Conservation (phyloP, 2,888 invertebrate genomes). For the Anoplius nigerrimus region DNA sequence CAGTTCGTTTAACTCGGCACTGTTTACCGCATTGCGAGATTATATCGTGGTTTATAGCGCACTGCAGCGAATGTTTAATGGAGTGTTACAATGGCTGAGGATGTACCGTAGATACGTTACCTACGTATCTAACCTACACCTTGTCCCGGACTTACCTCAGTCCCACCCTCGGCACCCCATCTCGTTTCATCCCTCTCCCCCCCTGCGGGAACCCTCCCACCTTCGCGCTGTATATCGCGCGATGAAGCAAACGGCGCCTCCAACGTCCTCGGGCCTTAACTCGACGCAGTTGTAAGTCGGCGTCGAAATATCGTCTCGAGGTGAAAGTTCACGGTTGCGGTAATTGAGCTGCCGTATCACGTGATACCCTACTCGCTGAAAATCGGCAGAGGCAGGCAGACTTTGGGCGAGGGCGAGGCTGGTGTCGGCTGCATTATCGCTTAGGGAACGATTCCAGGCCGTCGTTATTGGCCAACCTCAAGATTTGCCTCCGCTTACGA, state of each 20-base stretch:
- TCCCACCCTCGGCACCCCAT: conserved; percentile 6
- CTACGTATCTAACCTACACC: conserved; percentile 30
- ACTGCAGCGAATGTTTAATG: conserved; percentile 71
- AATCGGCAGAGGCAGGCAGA: background rate
- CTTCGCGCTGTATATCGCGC: background rate
- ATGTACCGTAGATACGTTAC: conserved; percentile 40
- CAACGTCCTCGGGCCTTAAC: conserved; percentile 14
- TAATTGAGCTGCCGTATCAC: conserved; percentile 32
- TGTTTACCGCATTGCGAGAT: conserved; percentile 72
- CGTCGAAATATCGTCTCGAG: conserved; percentile 26
- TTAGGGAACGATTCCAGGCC: too few relatives aligned
- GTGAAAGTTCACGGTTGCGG: conserved; percentile 30
- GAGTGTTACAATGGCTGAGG: conserved; percentile 66
- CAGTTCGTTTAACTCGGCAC: conserved; percentile 65
- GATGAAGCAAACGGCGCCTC: conserved; percentile 5
- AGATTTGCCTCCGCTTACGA: too few relatives aligned
- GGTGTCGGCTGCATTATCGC: too few relatives aligned
- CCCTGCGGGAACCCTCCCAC: background rate
- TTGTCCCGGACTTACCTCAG: conserved; percentile 11
- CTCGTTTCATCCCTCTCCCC: background rate
- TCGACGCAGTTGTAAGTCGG: conserved; percentile 38
- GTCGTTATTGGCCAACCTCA: too few relatives aligned
- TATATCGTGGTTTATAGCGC: conserved; percentile 70
- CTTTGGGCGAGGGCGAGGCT: background rate
- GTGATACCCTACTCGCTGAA: conserved; percentile 1